Evolutionary conservation across 2,888 invertebrate species (phyloP).

Genomic region (Ferdinandea cuprea): DNA sequence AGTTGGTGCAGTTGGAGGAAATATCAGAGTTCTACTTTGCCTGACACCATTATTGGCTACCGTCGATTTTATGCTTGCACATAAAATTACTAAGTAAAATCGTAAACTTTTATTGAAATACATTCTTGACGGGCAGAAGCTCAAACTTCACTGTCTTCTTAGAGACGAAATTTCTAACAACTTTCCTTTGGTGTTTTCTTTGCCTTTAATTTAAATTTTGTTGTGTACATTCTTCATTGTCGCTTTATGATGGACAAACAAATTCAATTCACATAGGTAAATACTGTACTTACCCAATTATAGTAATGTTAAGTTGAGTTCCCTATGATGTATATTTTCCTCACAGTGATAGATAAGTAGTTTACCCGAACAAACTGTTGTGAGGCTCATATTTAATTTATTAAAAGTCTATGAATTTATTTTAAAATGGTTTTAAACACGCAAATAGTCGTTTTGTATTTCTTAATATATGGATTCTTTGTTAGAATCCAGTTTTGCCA

Average conservation of each 20-base stretch:
- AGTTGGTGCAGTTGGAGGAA: conserved; percentile 81
- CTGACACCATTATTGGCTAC: background rate
- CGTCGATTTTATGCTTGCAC: background rate
- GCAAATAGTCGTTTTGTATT: background rate
- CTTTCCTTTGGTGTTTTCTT: background rate
- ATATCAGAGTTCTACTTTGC: conserved; percentile 76
- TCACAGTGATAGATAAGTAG: background rate
- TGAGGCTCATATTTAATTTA: no score
- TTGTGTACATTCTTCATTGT: conserved; percentile 52
- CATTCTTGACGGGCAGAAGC: conserved; percentile 37
- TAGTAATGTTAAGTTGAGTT: background rate
- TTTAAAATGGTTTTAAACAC: background rate
- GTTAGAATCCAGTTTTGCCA: background rate
- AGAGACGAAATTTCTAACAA: background rate
- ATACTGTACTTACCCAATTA: background rate
- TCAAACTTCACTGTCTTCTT: conserved; percentile 1
- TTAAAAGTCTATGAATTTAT: no score
- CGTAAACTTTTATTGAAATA: background rate
- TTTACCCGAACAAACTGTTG: background rate
- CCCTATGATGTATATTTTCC: background rate
- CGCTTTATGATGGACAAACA: conserved; percentile 4
- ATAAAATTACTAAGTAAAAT: conserved; percentile 8
- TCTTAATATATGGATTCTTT: background rate
- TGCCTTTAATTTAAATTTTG: background rate
- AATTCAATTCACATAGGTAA: background rate